Evolutionary conservation across 2,113 vertebrate genomes (phyloP), one percentile per base, ranked within the genome.

Genomic region (Mesitornis unicolor): DNA sequence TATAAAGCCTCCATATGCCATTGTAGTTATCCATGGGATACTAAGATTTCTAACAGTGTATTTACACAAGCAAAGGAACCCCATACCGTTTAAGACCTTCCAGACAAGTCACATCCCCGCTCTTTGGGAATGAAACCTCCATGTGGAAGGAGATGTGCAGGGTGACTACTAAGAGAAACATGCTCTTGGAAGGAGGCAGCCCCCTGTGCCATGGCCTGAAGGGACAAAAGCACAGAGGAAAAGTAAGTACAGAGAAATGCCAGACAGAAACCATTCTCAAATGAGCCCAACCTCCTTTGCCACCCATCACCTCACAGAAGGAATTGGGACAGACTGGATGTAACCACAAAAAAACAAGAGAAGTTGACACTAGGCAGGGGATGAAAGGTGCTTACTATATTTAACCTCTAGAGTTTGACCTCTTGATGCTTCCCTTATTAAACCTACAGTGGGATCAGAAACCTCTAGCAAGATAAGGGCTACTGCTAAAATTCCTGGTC

Each of bases 91-190:
- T 17, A 51, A 43, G 13, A 76, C 53, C 51, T 68, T 50, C 43
- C 31, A 43, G 53, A 67, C 16, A 36, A 76, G 16, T 59, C 51
- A 76, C 36, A 59, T 59, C 61, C 20, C 12, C 1, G 2, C 31
- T 59, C 20, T 67, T 50, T 33, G 45, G 53, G 50, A 77, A 68
- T 43, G 26, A 77, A 59, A 68, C 33, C 36, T 60, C 21, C 9
- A 20, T 11, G 25, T 69, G 36, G 33, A 68, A 60, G 43, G 17
- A 74, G 22, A n/a, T 0, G 0, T 45, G 38, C 0, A 1, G 8
- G 19, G 35, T 33, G 67, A 42, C 67, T 57, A 18, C 50, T 48
- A 71, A 63, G 33, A 48, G 36, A 53, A 16, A 60, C 43, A 28
- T 75, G 53, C n/a, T 60, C 24, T 40, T 82, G 16, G 53, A 68